A percentile compares a stretch with the other conserved stretches of the same genome.
Evolutionary conservation across 2,888 invertebrate genomes (phyloP).

Genomic region (Amphipoea oculea): DNA sequence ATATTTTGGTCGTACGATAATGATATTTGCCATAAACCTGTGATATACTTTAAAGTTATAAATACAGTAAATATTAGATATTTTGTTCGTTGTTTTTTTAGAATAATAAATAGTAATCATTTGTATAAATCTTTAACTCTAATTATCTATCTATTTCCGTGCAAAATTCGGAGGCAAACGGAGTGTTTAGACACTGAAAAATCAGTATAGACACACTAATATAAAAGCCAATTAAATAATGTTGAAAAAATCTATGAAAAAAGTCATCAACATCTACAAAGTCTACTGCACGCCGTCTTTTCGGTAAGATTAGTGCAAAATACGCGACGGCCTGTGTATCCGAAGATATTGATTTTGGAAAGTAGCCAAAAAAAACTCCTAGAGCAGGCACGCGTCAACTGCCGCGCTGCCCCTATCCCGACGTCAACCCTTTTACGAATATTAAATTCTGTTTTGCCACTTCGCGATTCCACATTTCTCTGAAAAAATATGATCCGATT

Average conservation of each 20-base stretch:
- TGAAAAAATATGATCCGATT: constrained; percentile 86
- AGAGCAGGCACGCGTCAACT: constrained; percentile 89
- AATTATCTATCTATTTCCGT: not conserved
- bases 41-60: constrained; percentile 56
- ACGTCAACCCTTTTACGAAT: constrained; percentile 90
- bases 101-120: not conserved
- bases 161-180: not conserved
- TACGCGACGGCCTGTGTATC: constrained; percentile 86
- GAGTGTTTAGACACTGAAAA: not conserved
- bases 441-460: constrained; percentile 91
- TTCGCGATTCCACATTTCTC: constrained; percentile 88
- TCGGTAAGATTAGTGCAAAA: constrained; percentile 88
- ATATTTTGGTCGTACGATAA: constrained; percentile 85
- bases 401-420: constrained; percentile 87
- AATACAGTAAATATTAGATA: constrained; percentile 1
- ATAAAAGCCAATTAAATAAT: not conserved
- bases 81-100: not conserved
- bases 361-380: constrained; percentile 89
- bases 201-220: not conserved
- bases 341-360: constrained; percentile 90
- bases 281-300: constrained; percentile 74
- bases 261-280: constrained; percentile 34
- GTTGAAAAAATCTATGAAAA: constrained; percentile 8
- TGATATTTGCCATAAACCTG: constrained; percentile 83
- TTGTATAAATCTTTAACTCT: not conserved